Evolutionary conservation across 2,113 vertebrate species (phyloP).

Genomic region (Ptilorrhoa leucosticta): DNA sequence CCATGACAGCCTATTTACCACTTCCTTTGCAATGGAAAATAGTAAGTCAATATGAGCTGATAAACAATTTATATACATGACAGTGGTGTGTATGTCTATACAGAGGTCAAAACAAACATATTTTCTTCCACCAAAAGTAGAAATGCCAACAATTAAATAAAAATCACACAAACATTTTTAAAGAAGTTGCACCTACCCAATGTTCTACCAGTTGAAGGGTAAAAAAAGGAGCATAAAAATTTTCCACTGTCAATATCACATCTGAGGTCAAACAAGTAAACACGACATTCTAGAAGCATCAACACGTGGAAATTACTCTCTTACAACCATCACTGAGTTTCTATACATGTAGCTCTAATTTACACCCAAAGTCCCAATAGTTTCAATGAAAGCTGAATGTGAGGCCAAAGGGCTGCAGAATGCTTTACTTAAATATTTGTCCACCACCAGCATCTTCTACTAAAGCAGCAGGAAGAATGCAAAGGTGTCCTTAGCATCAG

Average conservation of each 20-base stretch:
- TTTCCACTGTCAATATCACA: accelerated
- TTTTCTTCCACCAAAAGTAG: not conserved
- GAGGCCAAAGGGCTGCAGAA: not conserved
- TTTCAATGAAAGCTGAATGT: not conserved
- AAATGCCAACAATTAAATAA: not conserved
- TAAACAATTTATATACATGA: not conserved
- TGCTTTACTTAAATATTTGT: not conserved
- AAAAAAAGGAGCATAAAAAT: not conserved
- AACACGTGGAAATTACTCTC: not conserved
- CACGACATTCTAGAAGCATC: not conserved
- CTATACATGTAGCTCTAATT: not conserved
- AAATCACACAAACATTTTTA: not conserved
- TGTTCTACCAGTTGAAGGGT: not conserved
- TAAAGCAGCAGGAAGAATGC: not conserved
- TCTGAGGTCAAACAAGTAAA: not conserved
- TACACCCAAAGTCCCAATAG: not conserved
- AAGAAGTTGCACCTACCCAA: not conserved
- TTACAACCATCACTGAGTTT: not conserved
- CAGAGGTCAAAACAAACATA: not conserved
- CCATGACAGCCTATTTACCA: not conserved
- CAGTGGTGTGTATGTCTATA: not conserved
- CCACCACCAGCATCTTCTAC: not conserved
- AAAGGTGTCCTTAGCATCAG: not conserved
- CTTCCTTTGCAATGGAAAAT: constrained; percentile 22
- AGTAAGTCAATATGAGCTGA: not conserved